Conservation (phyloP, 2,113 vertebrate genomes). For the Pseudolaguvia tuberculata region DNA sequence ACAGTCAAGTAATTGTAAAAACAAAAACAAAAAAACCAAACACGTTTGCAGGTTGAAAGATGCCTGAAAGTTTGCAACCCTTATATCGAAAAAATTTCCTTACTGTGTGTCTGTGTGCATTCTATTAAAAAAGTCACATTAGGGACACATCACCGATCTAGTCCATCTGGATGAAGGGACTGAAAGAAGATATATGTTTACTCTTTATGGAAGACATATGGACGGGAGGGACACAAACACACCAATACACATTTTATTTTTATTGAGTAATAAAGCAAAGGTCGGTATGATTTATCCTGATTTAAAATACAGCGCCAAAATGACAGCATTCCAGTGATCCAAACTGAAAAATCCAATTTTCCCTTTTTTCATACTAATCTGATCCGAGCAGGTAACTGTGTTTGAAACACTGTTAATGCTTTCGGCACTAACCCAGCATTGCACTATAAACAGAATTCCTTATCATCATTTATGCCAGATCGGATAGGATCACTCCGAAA, state of each 20-base stretch:
- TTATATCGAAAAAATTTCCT: no score
- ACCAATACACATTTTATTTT: background rate
- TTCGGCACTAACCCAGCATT: background rate
- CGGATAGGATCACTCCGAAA: no score
- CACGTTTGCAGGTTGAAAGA: no score
- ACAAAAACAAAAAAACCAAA: no score
- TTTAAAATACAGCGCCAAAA: conserved; percentile 4
- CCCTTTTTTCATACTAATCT: background rate
- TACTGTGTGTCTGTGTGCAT: no score
- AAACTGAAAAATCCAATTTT: conserved; percentile 2
- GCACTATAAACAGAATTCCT: background rate
- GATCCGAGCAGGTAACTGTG: background rate
- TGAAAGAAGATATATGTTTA: background rate
- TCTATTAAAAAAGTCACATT: background rate
- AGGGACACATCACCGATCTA: conserved; percentile 2
- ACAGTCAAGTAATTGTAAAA: no score
- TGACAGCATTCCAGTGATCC: background rate
- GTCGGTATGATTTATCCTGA: conserved; percentile 13
- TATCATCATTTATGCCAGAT: no score
- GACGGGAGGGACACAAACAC: background rate
- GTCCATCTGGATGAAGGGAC: background rate
- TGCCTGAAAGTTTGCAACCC: no score
- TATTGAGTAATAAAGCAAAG: background rate
- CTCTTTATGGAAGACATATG: conserved; percentile 23
- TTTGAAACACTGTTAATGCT: background rate